Conservation (phyloP, 2,888 invertebrate species). For the Aplocera efformata region DNA sequence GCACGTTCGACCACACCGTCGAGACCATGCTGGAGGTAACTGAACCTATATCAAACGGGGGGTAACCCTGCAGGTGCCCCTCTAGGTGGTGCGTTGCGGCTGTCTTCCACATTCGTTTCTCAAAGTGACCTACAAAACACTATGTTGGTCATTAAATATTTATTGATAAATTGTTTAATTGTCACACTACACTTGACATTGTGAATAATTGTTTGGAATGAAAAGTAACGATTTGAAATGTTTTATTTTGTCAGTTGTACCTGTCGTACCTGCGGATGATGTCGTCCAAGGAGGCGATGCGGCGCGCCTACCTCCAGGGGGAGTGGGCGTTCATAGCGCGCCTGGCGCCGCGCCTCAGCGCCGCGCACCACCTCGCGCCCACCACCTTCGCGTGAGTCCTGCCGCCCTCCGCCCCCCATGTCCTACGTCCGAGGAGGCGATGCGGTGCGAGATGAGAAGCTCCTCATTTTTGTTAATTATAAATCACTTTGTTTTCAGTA, state of each 20-base stretch:
- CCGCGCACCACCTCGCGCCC: slow-evolving; percentile 87
- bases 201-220: neutral
- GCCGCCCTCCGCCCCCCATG: neutral
- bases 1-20: slow-evolving; percentile 88
- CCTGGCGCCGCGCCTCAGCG: slow-evolving; percentile 87
- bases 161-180: too few relatives aligned
- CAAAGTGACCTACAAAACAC: too few relatives aligned
- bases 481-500: slow-evolving; percentile 48
- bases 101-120: too few relatives aligned
- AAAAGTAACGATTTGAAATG: neutral
- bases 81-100: too few relatives aligned
- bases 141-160: too few relatives aligned
- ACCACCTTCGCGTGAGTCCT: slow-evolving; percentile 86
- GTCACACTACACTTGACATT: too few relatives aligned
- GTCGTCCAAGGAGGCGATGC: slow-evolving; percentile 85
- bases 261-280: slow-evolving; percentile 92
- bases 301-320: slow-evolving; percentile 89
- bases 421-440: neutral
- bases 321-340: slow-evolving; percentile 93
- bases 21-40: slow-evolving; percentile 85
- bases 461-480: too few relatives aligned
- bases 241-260: slow-evolving; percentile 82
- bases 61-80: too few relatives aligned
- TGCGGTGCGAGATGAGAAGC: too few relatives aligned
- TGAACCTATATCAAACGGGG: too few relatives aligned